Percentiles rank a stretch among this genome's conserved stretches.
These are phyloP conservation scores for Dynastes tityus DNA, from an alignment of 2,888 invertebrate genomes.

Conservation along the genomic window DNA sequence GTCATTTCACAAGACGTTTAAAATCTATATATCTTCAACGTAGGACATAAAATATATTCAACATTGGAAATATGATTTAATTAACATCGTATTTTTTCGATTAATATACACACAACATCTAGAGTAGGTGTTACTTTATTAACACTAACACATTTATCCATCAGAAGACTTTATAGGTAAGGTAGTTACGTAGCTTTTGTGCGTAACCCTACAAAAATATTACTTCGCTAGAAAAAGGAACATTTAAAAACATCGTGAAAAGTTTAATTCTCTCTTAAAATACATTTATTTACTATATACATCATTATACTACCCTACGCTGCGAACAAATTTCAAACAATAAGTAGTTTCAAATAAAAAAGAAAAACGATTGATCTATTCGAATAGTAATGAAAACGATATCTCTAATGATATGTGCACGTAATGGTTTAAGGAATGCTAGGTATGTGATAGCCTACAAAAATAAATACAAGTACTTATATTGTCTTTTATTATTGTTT, in stretches of 20 bases:
- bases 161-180: constrained; percentile 50
- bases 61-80: background rate
- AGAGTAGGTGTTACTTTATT: constrained; percentile 18
- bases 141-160: constrained; percentile 16
- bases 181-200: constrained; percentile 58
- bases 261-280: constrained; percentile 32
- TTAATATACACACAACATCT: constrained; percentile 30
- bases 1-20: constrained; percentile 38
- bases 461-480: constrained; percentile 37
- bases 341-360: background rate
- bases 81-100: constrained; percentile 9
- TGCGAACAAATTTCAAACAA: background rate
- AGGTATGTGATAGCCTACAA: background rate
- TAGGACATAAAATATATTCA: constrained; percentile 27
- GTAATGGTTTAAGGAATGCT: background rate
- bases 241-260: constrained; percentile 27
- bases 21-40: constrained; percentile 29
- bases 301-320: constrained; percentile 6
- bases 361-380: background rate
- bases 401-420: background rate
- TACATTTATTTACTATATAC: constrained; percentile 32
- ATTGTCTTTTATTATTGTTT: constrained; percentile 44
- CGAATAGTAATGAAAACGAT: background rate
- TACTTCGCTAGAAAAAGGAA: constrained; percentile 40
- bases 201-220: constrained; percentile 53